Evolutionary conservation across 2,797 vertebrate species (phyloP).

Genomic region (Eulemur albifrons): DNA sequence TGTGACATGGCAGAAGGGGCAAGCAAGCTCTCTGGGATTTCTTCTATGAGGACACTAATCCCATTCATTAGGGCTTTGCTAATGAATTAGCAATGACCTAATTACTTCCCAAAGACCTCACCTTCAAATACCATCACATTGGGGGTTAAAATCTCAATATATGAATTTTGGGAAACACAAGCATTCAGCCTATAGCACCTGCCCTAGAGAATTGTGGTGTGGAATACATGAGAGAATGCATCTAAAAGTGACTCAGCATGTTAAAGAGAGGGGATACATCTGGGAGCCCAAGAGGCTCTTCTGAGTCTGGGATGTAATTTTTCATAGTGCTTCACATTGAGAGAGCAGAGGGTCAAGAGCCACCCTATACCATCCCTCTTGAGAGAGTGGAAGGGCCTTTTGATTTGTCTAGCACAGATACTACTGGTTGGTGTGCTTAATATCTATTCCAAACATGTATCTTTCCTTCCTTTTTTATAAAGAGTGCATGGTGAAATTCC

Average conservation of each 20-base stretch:
- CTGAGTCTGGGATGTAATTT: background rate
- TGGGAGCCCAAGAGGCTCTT: background rate
- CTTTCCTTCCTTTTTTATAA: background rate
- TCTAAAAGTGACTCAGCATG: background rate
- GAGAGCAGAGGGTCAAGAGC: background rate
- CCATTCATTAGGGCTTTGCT: background rate
- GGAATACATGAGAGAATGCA: background rate
- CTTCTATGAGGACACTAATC: background rate
- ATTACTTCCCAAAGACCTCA: background rate
- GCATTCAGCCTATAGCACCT: background rate
- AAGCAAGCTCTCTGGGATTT: background rate
- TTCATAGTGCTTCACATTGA: background rate
- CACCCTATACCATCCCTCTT: background rate
- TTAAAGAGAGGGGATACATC: background rate
- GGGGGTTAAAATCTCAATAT: background rate
- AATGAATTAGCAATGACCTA: too few relatives aligned
- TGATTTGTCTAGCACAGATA: background rate
- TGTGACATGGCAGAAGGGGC: background rate
- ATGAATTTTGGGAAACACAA: background rate
- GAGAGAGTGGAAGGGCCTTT: background rate
- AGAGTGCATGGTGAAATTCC: background rate
- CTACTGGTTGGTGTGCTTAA: background rate
- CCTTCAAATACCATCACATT: background rate
- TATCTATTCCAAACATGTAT: background rate
- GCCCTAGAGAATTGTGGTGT: background rate